A percentile compares a stretch with the other conserved stretches of the same genome.
phyloP scores from a whole-genome alignment of 2,888 invertebrate species.

The Ctena decussata region DNA sequence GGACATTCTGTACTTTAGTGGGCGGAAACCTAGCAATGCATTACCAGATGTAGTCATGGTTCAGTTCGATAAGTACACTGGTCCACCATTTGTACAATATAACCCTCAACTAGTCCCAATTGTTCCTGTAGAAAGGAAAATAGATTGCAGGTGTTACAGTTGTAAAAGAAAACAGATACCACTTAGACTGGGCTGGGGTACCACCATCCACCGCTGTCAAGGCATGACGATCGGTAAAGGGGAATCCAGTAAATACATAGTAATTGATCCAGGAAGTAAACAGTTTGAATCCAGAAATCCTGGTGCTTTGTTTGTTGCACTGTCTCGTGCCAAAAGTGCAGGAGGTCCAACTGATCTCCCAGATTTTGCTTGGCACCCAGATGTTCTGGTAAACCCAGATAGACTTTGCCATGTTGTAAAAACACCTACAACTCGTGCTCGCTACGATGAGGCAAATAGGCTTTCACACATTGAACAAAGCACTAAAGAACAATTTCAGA shows the following conservation, averaged over 20 bases:
- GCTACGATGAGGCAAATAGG: constrained; percentile 42
- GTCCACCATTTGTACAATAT: background rate
- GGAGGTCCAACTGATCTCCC: constrained; percentile 23
- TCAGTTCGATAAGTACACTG: background rate
- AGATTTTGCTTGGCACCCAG: background rate
- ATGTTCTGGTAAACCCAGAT: background rate
- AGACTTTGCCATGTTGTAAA: background rate
- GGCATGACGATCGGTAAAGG: background rate
- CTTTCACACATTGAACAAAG: too few species aligned
- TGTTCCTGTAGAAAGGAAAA: constrained; percentile 28
- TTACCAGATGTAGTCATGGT: background rate
- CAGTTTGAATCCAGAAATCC: background rate
- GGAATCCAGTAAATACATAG: background rate
- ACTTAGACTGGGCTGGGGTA: background rate
- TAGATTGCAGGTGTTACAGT: background rate
- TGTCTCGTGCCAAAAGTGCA: constrained; percentile 7
- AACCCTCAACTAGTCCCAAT: constrained; percentile 16
- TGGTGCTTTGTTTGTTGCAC: background rate
- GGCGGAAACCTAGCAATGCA: background rate
- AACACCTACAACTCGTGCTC: background rate
- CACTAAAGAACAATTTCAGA: too few species aligned
- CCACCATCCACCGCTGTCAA: background rate
- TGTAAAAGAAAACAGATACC: background rate
- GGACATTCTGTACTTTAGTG: background rate
- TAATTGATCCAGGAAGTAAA: background rate